Conservation (phyloP, 2,888 invertebrate species). For the Amblyjoppa proteus region DNA sequence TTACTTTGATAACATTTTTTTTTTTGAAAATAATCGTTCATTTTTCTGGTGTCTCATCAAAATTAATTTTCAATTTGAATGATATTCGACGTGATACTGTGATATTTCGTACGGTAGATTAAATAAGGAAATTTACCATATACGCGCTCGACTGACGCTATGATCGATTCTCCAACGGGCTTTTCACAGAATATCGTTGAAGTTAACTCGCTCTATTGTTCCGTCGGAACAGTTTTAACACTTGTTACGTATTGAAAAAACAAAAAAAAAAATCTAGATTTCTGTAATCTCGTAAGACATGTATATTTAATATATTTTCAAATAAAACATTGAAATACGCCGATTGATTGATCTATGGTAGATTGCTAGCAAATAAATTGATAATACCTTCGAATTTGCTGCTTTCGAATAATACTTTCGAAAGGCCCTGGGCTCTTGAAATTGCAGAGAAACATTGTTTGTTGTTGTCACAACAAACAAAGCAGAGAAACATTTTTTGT, state of each 20-base stretch:
- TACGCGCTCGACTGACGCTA: neutral
- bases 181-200: neutral
- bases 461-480: too few relatives aligned
- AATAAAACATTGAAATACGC: neutral
- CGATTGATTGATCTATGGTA: too few relatives aligned
- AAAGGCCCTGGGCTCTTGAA: too few relatives aligned
- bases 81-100: constrained; percentile 10
- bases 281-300: neutral
- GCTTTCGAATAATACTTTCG: too few relatives aligned
- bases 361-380: neutral
- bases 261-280: neutral
- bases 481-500: too few relatives aligned
- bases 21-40: too few relatives aligned
- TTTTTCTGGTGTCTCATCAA: too few relatives aligned
- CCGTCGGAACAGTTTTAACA: neutral
- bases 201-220: neutral
- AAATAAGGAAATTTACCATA: neutral
- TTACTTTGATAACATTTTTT: too few relatives aligned
- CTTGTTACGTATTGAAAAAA: neutral
- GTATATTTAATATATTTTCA: constrained; percentile 3
- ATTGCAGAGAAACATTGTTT: too few relatives aligned
- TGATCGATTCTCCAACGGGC: neutral
- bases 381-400: neutral
- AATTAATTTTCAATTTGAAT: neutral
- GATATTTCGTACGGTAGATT: neutral